Evolutionary conservation across 2,888 invertebrate species (phyloP), one percentile per base, ranked within the genome.

Genomic region (Augiades crinisus): DNA sequence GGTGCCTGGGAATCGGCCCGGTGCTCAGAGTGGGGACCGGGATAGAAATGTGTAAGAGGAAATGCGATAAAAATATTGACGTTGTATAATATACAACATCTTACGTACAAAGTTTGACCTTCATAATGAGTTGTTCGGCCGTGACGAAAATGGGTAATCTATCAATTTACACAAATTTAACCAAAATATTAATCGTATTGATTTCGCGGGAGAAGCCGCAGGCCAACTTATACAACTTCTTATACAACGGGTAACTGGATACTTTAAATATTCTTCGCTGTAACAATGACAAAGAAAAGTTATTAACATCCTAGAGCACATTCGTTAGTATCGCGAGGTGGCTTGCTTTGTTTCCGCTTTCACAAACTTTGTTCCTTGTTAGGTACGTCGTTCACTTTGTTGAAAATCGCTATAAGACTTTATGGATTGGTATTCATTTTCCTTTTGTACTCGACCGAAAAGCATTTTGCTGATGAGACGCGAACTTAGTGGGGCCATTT

Each of bases 331-430:
- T 67, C 65, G 64, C 61, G 64, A 70, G 70, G 71, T 68, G 65
- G 70, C 68, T 76, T 81, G 78, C 67, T 79, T 81, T 79, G 78
- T 81, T 80, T 81, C 76, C 60, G 47, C 63, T 60, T 67, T 63
- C 56, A 55, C 53, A 66, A 83, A 80, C 77, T 82, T 78, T 75
- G 73, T 75, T 70, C 63, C 61, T 62, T 70, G 68, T 68, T 70
- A 56, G 50, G 56, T 54, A 75, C 68, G 69, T 68, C 75, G 71
- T 78, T 72, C 75, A 70, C 68, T 71, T 71, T 67, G 65, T 69
- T 62, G 63, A 60, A 64, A 78, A 72, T 74, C 65, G 71, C 66
- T 72, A 66, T 64, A 67, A 75, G 67, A 68, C 62, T 72, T 72
- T 77, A 75, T 72, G 64, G 62, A 78, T 75, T 72, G 70, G 65